Evolutionary conservation across 1,140 invertebrate genomes (phyloP).

Genomic region (Drosophila sucinea): DNA sequence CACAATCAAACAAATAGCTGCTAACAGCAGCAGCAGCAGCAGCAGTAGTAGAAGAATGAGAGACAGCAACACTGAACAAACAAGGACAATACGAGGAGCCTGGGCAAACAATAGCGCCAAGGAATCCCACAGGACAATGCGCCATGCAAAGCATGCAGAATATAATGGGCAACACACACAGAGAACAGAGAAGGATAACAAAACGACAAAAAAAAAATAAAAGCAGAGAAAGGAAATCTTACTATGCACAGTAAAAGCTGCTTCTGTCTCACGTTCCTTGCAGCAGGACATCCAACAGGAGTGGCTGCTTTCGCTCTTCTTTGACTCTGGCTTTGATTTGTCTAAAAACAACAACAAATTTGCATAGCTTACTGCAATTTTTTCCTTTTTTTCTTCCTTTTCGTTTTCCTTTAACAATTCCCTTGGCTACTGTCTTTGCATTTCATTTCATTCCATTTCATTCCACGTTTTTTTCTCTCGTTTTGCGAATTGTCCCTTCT

Average conservation of each 20-base stretch:
- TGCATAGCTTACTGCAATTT: slow-evolving; percentile 55
- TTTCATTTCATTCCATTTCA: slow-evolving; percentile 51
- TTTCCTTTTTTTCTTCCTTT: slow-evolving; percentile 24
- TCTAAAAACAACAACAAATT: slow-evolving; percentile 50
- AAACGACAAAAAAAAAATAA: slow-evolving; percentile 28
- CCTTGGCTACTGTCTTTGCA: slow-evolving; percentile 44
- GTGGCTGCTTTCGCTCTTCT: slow-evolving; percentile 44
- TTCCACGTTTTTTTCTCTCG: not conserved
- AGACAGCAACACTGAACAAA: slow-evolving; percentile 45
- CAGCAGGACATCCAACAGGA: slow-evolving; percentile 64
- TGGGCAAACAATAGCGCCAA: slow-evolving; percentile 54
- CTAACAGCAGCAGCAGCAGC: slow-evolving; percentile 42
- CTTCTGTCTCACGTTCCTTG: slow-evolving; percentile 69
- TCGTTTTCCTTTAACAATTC: slow-evolving; percentile 48
- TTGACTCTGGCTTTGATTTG: slow-evolving; percentile 59
- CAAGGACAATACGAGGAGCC: slow-evolving; percentile 41
- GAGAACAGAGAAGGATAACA: slow-evolving; percentile 20
- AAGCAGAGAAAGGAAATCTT: slow-evolving; percentile 34
- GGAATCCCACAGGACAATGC: slow-evolving; percentile 55
- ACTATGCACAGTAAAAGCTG: slow-evolving; percentile 51
- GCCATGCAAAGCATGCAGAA: slow-evolving; percentile 55
- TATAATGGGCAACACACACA: slow-evolving; percentile 32
- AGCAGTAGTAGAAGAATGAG: not conserved
- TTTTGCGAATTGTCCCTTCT: slow-evolving; percentile 34
- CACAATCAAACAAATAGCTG: slow-evolving; percentile 78